A percentile compares a stretch with the other conserved stretches of the same genome.
Conservation (phyloP, 1,140 invertebrate species). For the Medauroidea extradentata region DNA sequence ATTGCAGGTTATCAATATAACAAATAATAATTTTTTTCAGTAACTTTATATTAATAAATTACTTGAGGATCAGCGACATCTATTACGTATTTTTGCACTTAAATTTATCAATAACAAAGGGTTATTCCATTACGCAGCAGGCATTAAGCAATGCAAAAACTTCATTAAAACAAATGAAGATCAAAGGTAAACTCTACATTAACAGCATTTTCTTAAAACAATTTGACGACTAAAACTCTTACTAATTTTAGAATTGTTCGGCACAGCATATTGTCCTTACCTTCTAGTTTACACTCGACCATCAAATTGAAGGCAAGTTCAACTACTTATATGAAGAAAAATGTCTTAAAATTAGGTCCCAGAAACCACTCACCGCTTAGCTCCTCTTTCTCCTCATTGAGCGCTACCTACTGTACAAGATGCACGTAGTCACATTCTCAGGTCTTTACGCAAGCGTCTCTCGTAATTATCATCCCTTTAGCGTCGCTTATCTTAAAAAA, state of each 20-base stretch:
- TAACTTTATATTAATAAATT: neutral
- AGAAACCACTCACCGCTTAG: neutral
- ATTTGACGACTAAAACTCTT: neutral
- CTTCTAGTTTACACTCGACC: neutral
- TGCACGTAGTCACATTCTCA: slow-evolving; percentile 1
- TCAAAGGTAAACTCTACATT: neutral
- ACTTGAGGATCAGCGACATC: neutral
- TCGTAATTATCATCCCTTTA: too few relatives aligned
- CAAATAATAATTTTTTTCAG: neutral
- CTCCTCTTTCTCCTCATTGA: neutral
- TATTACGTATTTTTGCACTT: neutral
- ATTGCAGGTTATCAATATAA: neutral
- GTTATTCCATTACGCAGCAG: neutral
- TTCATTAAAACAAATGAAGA: slow-evolving; percentile 6
- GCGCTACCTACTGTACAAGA: slow-evolving; percentile 3
- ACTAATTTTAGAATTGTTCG: neutral
- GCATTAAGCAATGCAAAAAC: neutral
- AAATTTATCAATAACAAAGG: slow-evolving; percentile 4
- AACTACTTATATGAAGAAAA: neutral
- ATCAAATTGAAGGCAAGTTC: neutral
- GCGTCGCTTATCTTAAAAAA: too few relatives aligned
- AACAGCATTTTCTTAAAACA: neutral
- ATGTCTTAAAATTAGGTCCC: neutral
- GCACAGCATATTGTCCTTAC: neutral
- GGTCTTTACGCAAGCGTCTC: too few relatives aligned